These are phyloP conservation scores for Ctenicera cuprea DNA, from an alignment of 2,888 invertebrate species.

Conservation along the genomic window DNA sequence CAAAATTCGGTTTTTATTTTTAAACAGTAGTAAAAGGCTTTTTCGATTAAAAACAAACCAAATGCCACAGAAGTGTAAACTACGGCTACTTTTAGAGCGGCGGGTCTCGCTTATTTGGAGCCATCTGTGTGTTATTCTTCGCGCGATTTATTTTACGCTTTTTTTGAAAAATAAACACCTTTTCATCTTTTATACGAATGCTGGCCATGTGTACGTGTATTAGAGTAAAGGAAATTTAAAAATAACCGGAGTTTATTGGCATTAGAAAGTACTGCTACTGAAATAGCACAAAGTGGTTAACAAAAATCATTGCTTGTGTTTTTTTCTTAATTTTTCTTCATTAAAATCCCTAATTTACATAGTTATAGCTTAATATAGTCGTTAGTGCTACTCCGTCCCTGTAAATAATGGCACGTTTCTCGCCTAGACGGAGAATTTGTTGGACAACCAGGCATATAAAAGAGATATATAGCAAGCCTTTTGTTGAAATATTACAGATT, in stretches of 20 bases:
- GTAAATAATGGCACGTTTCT: slow-evolving; percentile 26
- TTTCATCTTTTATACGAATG: slow-evolving; percentile 28
- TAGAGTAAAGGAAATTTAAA: background rate
- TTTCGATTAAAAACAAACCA: slow-evolving; percentile 32
- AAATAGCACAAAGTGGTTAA: no score
- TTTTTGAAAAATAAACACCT: slow-evolving; percentile 38
- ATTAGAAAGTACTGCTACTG: background rate
- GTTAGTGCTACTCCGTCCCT: slow-evolving; percentile 1
- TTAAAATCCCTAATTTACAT: no score
- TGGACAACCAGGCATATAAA: slow-evolving; percentile 17
- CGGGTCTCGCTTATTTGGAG: slow-evolving; percentile 6
- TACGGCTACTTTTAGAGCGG: slow-evolving; percentile 35
- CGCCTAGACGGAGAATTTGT: slow-evolving; percentile 22
- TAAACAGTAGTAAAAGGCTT: slow-evolving; percentile 40
- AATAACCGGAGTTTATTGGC: background rate
- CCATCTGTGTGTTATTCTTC: slow-evolving; percentile 35
- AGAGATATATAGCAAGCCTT: slow-evolving; percentile 15
- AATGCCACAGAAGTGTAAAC: slow-evolving; percentile 30
- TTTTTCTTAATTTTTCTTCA: no score
- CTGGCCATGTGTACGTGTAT: slow-evolving; percentile 29
- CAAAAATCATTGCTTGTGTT: no score
- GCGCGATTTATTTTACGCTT: slow-evolving; percentile 33
- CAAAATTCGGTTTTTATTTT: slow-evolving; percentile 29
- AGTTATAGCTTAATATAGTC: background rate
- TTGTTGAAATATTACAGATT: slow-evolving; percentile 28